A percentile compares a stretch with the other conserved stretches of the same genome.
These are phyloP conservation scores for Drosophila willistoni DNA, from an alignment of 1,140 invertebrate species.

Conservation along the genomic window DNA sequence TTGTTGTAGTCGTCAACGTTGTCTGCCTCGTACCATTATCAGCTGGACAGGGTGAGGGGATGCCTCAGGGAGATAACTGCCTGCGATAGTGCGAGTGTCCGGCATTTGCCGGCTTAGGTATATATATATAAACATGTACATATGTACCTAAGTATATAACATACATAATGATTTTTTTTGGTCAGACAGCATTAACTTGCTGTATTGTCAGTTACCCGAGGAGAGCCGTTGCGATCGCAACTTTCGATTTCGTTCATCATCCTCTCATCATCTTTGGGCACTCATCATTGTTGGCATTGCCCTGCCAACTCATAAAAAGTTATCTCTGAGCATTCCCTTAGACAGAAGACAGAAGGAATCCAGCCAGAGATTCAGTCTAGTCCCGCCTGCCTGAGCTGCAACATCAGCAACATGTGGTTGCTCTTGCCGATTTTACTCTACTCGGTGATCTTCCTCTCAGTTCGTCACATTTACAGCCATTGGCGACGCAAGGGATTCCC, in stretches of 20 bases:
- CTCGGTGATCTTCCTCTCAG: constrained; percentile 61
- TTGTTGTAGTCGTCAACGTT: neutral
- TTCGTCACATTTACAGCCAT: constrained; percentile 74
- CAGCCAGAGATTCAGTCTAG: constrained; percentile 40
- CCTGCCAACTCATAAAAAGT: constrained; percentile 58
- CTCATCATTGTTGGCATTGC: constrained; percentile 17
- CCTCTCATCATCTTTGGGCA: constrained; percentile 26
- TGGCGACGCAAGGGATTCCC: constrained; percentile 77
- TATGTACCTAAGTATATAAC: constrained; percentile 7
- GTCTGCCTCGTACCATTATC: constrained; percentile 39
- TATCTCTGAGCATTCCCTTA: constrained; percentile 44
- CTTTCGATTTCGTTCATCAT: constrained; percentile 65
- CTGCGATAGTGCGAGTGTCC: constrained; percentile 54
- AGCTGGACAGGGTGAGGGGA: constrained; percentile 19
- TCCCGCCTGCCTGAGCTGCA: constrained; percentile 37
- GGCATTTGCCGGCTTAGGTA: constrained; percentile 45
- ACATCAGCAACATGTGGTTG: constrained; percentile 70
- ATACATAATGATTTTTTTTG: constrained; percentile 29
- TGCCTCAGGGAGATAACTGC: constrained; percentile 39
- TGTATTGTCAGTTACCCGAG: constrained; percentile 43
- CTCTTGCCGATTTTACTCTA: constrained; percentile 73
- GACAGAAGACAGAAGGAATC: neutral
- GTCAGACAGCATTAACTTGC: constrained; percentile 57
- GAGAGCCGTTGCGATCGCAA: constrained; percentile 44
- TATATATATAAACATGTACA: constrained; percentile 11